phyloP scores from a whole-genome alignment of 1,140 invertebrate genomes.

The Drosophila rufa region DNA sequence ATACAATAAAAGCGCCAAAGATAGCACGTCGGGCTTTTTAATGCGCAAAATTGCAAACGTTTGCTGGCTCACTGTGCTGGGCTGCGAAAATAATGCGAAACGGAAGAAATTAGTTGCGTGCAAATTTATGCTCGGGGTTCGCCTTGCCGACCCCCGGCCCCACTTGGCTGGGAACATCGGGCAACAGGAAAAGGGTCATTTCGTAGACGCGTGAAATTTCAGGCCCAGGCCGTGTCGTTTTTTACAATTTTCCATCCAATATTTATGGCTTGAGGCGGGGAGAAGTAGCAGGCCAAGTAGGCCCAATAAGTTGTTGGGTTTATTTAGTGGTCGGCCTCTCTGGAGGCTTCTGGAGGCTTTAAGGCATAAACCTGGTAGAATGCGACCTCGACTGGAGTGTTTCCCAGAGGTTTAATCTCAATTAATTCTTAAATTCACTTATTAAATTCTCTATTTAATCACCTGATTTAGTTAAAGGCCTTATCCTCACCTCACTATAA shows the following conservation, averaged over 20 bases:
- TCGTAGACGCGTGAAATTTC: slow-evolving; percentile 78
- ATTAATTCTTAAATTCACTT: neutral
- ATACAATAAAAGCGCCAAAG: slow-evolving; percentile 83
- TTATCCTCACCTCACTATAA: neutral
- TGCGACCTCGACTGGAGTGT: neutral
- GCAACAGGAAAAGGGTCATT: slow-evolving; percentile 78
- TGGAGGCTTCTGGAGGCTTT: slow-evolving; percentile 7
- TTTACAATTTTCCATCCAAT: slow-evolving; percentile 43
- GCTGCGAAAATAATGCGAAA: slow-evolving; percentile 82
- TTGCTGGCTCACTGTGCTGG: slow-evolving; percentile 35
- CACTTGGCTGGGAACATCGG: slow-evolving; percentile 30
- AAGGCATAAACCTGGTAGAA: neutral
- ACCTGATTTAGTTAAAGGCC: no score
- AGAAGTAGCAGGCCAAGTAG: neutral
- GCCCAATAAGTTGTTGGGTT: slow-evolving; percentile 21
- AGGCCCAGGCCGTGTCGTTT: slow-evolving; percentile 35
- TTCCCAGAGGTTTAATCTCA: neutral
- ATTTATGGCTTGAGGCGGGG: slow-evolving; percentile 27
- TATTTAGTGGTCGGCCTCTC: slow-evolving; percentile 6
- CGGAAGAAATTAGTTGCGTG: slow-evolving; percentile 84
- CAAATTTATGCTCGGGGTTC: slow-evolving; percentile 76
- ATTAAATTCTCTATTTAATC: neutral
- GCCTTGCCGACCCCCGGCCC: slow-evolving; percentile 26
- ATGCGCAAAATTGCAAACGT: slow-evolving; percentile 83
- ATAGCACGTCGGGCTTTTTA: slow-evolving; percentile 83